A percentile compares a stretch with the other conserved stretches of the same genome.
These are phyloP conservation scores for Phymanthus crucifer DNA, from an alignment of 92 coral and sea anemone genomes.

Conservation along the genomic window DNA sequence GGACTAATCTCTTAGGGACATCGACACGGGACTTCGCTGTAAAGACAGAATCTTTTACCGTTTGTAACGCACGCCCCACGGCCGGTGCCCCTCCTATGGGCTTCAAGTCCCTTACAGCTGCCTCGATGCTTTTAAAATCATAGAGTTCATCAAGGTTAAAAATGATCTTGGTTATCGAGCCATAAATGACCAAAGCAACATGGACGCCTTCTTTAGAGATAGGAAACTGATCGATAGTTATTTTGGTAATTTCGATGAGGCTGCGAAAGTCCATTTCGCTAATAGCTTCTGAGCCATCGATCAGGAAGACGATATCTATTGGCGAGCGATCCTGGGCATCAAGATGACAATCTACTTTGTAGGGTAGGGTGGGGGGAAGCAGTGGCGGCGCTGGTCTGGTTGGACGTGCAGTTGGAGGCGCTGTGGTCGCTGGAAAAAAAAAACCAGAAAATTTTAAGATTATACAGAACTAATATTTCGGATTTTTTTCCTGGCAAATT, in stretches of 20 bases:
- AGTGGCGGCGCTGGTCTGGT: constrained; percentile 28
- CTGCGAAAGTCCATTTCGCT: constrained; percentile 59
- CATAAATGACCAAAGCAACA: constrained; percentile 68
- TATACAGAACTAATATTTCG: not conserved
- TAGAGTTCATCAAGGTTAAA: constrained; percentile 55
- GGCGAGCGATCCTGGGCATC: constrained; percentile 41
- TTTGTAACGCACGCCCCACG: constrained; percentile 69
- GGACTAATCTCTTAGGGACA: constrained; percentile 54
- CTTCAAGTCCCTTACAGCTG: constrained; percentile 34
- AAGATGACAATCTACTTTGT: constrained; percentile 31
- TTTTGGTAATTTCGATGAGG: constrained; percentile 64
- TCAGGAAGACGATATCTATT: constrained; percentile 69
- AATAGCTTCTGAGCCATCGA: constrained; percentile 69
- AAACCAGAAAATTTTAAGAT: not conserved
- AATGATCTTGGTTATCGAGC: constrained; percentile 47
- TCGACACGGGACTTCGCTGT: constrained; percentile 43
- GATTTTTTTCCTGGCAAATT: not conserved
- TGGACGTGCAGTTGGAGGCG: constrained; percentile 23
- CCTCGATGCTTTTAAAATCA: constrained; percentile 52
- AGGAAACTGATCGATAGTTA: constrained; percentile 67
- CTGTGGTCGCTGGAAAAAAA: not conserved
- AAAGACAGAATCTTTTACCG: constrained; percentile 62
- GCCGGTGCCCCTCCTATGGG: constrained; percentile 60
- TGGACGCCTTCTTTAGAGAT: constrained; percentile 65
- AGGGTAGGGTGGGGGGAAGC: constrained; percentile 26